Conservation (phyloP, 2,888 invertebrate genomes). For the Trissonchulus sp. region DNA sequence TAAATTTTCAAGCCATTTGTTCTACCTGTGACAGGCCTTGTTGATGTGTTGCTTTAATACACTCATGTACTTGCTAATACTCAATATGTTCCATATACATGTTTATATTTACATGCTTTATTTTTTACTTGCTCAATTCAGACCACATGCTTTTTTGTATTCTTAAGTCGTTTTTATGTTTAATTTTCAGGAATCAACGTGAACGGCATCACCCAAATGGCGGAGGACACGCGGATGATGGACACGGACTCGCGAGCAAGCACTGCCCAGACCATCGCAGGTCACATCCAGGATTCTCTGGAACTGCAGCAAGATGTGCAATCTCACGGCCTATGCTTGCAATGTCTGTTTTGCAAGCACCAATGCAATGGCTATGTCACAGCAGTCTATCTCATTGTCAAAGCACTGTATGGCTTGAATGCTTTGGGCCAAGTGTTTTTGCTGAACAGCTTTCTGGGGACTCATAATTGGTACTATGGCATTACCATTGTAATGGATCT, state of each 20-base stretch:
- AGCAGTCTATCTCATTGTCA: conserved; percentile 51
- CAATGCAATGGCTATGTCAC: conserved; percentile 49
- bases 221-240: conserved; percentile 53
- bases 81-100: no score
- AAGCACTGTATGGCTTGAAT: conserved; percentile 51
- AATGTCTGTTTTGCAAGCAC: conserved; percentile 2
- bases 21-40: background rate
- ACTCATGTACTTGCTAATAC: no score
- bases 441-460: conserved; percentile 52
- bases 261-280: conserved; percentile 51
- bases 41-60: no score
- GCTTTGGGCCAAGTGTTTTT: conserved; percentile 52
- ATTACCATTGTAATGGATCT: conserved; percentile 52
- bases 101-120: no score
- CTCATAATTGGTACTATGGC: conserved; percentile 52
- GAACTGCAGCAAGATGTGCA: conserved; percentile 51
- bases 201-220: conserved; percentile 53
- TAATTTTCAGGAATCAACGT: conserved; percentile 56
- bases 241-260: conserved; percentile 50
- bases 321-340: conserved; percentile 48
- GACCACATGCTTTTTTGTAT: no score
- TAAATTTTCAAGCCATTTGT: no score
- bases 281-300: conserved; percentile 52
- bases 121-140: no score
- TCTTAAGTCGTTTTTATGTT: no score